Evolutionary conservation across 1,140 invertebrate species (phyloP), one percentile per base, ranked within the genome.

Genomic region (Drosophila sechellia): DNA sequence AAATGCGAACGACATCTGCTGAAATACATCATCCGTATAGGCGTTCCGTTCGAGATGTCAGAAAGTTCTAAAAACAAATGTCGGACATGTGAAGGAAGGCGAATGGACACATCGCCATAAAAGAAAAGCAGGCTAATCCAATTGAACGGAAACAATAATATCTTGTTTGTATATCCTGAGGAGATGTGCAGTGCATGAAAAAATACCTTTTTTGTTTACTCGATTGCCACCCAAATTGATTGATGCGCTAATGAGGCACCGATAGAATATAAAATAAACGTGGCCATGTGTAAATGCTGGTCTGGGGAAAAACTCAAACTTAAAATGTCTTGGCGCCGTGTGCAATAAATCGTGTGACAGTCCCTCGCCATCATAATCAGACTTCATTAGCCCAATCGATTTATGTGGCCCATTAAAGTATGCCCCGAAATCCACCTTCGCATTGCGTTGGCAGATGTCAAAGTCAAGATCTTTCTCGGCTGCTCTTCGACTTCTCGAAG

Each of bases 31-130:
- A 87, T 84, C 54, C 49, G 45, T 66, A 79, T 49, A 87, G 65
- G 60, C 64, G 70, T 78, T 77, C 48, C 57, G 22, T 48, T 73
- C 72, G 61, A 56, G 42, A 70, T 89, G 79, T 73, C 81, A 73
- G 78, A 83, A 71, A 68, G 63, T 84, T 89, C 84, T 77, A 84
- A 83, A 87, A 89, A 87, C 79, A 83, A 83, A 69, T 83, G 66
- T 89, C 71, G 53, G 74, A 57, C 57, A 74, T 53, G 46, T 71
- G 77, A 69, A 35, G 49, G 31, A 35, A 52, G 31, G 12, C 61
- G 42, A 40, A 34, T 58, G 43, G 68, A 58, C 58, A 58, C 63
- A 60, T 37, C 46, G 35, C 20, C 20, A 39, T 31, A 37, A n/a
- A n/a, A 45, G 45, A 48, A 43, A 59, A 58, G 37, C 37, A 68